Base-by-base conservation (phyloP, 2,888 invertebrate genomes). In the Xestoiulus laeticollis region DNA sequence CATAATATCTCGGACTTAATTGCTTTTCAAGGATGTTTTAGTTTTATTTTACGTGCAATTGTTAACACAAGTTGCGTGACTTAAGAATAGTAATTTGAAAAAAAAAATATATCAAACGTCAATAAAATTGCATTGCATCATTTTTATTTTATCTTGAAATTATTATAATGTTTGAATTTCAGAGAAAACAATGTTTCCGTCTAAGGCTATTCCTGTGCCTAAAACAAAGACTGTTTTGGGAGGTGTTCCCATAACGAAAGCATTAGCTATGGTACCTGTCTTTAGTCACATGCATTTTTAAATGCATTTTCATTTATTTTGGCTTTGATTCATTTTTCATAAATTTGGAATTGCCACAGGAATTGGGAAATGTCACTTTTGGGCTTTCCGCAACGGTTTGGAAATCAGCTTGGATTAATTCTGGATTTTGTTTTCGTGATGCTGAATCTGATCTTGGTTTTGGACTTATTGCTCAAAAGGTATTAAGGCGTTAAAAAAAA, bases 361-460 rank as follows among this genome's bases (percentile, higher is more conserved):
- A 85, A 85, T 85, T 85, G 26, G 85, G 85, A n/a, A 85, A 38
- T 85, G 22, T 44, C 14, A 85, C 44, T 43, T 85, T 87, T 87
- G 87, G 87, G 2, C 43, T 84, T 1, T 83, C 84, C 22, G 19
- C 83, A 12, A 33, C 84, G 14, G 16, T 30, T 1, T 88, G 68
- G 78, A 88, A 86, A 88, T 38, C 88, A 38, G 38, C 88, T 14
- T 88, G 88, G 87, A 44, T 86, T 38, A 86, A 86, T 53, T 86
- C 88, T 16, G 88, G 88, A 86, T 88, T 88, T 48, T 48, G 32
- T 78, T 88, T 88, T 86, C 68, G 88, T 12, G 88, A 88, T 30
- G 38, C 86, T 33, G 68, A 88, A 16, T 33, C 68, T 12, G 43
- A 38, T 33, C 32, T 88, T 16, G 43, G 86, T 59, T 88, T 78